These are phyloP conservation scores for Temnothorax ravouxi DNA, from an alignment of 2,888 invertebrate species.

Conservation along the genomic window DNA sequence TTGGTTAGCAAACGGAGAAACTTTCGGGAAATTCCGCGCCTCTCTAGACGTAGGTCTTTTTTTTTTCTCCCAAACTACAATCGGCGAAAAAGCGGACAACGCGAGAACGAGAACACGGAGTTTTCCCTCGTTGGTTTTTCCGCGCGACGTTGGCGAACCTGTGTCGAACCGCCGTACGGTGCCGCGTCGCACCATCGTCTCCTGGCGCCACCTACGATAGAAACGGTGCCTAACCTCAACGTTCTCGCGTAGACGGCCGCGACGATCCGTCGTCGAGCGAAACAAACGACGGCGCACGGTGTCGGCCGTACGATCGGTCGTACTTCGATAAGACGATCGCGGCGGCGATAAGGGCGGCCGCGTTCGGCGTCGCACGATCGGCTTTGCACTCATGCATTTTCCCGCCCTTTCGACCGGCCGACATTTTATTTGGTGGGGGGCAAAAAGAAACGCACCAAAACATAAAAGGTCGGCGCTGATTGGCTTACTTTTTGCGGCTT, in stretches of 20 bases:
- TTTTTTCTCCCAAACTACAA: not conserved
- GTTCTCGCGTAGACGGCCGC: conserved; percentile 56
- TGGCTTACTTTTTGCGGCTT: conserved; percentile 88
- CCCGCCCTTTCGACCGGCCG: conserved; percentile 80
- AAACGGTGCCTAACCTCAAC: conserved; percentile 73
- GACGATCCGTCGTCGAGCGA: conserved; percentile 6
- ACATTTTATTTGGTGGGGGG: conserved; percentile 79
- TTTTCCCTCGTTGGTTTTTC: conserved; percentile 26
- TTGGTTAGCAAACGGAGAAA: not conserved
- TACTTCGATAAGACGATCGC: not conserved
- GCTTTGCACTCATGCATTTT: conserved; percentile 74
- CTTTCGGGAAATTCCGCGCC: not conserved
- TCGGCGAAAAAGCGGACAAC: not conserved
- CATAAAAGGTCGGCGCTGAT: conserved; percentile 86
- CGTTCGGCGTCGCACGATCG: not conserved
- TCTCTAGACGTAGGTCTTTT: not conserved
- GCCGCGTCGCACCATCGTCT: conserved; percentile 37
- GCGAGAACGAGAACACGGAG: not conserved
- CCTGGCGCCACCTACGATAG: conserved; percentile 75
- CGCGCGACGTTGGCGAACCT: conserved; percentile 65
- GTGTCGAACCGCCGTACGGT: conserved; percentile 50
- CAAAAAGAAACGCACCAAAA: conserved; percentile 88
- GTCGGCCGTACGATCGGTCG: not conserved
- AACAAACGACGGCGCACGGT: not conserved
- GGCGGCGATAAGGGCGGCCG: not conserved